Evolutionary conservation across 2,113 vertebrate species (phyloP).

Genomic region (Bubalus kerabau): DNA sequence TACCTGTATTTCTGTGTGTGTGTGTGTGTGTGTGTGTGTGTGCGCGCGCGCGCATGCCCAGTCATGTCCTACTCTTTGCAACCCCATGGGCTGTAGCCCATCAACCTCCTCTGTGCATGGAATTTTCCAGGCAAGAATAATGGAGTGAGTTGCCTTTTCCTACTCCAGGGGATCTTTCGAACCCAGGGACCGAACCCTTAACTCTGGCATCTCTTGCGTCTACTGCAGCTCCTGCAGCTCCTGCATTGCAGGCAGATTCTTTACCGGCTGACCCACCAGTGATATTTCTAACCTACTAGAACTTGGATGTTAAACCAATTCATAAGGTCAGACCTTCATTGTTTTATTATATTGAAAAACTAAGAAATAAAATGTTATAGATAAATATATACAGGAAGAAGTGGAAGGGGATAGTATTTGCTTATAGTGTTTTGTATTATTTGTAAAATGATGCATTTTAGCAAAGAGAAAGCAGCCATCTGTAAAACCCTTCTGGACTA

Average conservation of each 20-base stretch:
- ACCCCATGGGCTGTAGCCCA: neutral
- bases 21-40: neutral
- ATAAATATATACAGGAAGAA: neutral
- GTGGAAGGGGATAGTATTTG: neutral
- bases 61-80: neutral
- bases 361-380: neutral
- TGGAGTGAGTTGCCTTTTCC: neutral
- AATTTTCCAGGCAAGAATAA: neutral
- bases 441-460: neutral
- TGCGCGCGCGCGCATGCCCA: accelerated
- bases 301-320: neutral
- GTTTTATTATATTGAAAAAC: neutral
- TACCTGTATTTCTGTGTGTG: neutral
- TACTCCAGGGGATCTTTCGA: neutral
- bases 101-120: neutral
- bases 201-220: neutral
- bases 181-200: neutral
- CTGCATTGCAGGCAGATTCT: neutral
- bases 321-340: neutral
- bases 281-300: neutral
- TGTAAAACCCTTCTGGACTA: neutral
- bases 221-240: neutral
- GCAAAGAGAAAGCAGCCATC: neutral
- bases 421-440: neutral
- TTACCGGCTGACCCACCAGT: accelerated